These are phyloP conservation scores for Irena cyanogastra DNA, from an alignment of 2,113 vertebrate species.

Conservation along the genomic window DNA sequence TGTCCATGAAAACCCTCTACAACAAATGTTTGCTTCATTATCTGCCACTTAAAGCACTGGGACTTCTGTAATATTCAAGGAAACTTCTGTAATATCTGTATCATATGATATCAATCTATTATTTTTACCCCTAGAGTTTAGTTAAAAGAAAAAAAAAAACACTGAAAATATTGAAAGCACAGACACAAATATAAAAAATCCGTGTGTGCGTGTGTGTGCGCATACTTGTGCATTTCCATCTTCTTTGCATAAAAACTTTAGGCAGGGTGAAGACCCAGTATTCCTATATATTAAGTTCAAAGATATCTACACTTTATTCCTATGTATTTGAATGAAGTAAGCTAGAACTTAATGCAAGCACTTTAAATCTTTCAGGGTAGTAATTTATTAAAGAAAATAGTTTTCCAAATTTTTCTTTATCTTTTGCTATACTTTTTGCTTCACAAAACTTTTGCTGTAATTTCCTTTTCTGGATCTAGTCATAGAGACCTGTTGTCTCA, in stretches of 20 bases:
- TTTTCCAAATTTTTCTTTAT: neutral
- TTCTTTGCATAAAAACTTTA: neutral
- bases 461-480: neutral
- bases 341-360: neutral
- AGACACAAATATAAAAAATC: accelerated
- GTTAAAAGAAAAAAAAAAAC: neutral
- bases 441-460: neutral
- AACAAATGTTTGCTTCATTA: neutral
- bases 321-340: neutral
- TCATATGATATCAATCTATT: neutral
- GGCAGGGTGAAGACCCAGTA: neutral
- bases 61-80: neutral
- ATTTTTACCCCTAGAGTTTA: neutral
- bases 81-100: neutral
- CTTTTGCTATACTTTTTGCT: neutral
- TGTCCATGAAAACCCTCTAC: neutral
- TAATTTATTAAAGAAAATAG: neutral
- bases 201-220: accelerated
- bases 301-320: neutral
- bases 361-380: neutral
- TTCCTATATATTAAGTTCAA: neutral
- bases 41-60: neutral
- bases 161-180: neutral
- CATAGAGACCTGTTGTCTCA: neutral
- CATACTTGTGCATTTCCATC: neutral